Base-by-base conservation (phyloP, 2,113 vertebrate species). In the Tretioscincus oriximinensis region DNA sequence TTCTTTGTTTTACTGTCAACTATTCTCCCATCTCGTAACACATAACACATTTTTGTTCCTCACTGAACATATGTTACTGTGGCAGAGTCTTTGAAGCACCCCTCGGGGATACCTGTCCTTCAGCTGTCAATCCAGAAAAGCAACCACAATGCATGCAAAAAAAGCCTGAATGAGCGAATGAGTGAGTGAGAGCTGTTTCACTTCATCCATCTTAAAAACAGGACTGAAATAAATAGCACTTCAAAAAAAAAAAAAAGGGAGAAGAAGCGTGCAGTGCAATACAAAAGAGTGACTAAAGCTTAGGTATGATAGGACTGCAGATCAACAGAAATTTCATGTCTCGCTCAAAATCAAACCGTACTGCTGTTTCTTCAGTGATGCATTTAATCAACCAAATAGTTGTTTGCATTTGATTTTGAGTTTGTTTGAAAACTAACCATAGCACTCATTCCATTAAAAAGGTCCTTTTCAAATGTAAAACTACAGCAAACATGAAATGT, bases 31-130 rank as follows among this genome's bases (percentile, higher is more conserved):
- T 88, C 75, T 70, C 45, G 70, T 2, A 72, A 67, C 76, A 3
- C 0, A 84, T 82, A 81, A 73, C 12, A 82, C 85, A 81, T 66
- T 81, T 61, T 84, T 84, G 77, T 58, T 66, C 35, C 45, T 78
- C 28, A 29, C 24, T 0, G 28, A 87, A 91, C 86, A 84, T 90
- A 91, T 83, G 83, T 81, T 90, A 75, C 78, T 31, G 47, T 84
- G 87, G 81, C 67, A 90, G 82, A 89, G 83, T 49, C 81, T 76
- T 85, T 87, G 79, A 84, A 68, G 9, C 72, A 54, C 82, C 87
- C 84, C 87, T 86, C 60, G 67, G 86, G 85, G 85, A 90, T 91
- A 87, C 81, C 1, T 84, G 78, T 85, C 89, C 77, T 92, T 90
- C 85, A 84, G 63, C 58, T 85, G 73, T 69, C 80, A 81, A 84